Conservation (phyloP, 1,140 invertebrate genomes). For the Yoshiicerus persimilis region DNA sequence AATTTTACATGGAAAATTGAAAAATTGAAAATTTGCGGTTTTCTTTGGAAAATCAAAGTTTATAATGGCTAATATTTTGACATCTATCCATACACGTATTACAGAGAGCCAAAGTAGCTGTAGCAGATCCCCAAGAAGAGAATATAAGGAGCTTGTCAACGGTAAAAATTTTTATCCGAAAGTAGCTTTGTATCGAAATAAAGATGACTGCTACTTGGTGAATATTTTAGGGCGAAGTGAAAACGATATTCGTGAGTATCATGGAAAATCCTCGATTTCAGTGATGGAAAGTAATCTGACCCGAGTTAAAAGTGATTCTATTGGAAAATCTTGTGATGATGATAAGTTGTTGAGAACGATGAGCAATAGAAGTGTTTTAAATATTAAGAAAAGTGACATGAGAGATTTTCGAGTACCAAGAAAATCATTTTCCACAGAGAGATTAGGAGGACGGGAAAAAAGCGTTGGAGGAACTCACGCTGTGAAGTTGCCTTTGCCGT, state of each 20-base stretch:
- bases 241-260: not conserved
- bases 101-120: not conserved
- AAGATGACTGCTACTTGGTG: not conserved
- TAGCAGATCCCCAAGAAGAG: not conserved
- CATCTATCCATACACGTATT: not conserved
- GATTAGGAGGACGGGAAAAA: not conserved
- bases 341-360: not conserved
- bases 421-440: not conserved
- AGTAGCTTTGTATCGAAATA: slow-evolving; percentile 18
- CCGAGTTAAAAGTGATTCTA: not conserved
- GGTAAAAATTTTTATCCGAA: slow-evolving; percentile 11
- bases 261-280: not conserved
- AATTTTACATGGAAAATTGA: not conserved
- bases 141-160: slow-evolving; percentile 10
- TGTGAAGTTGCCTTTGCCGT: slow-evolving; percentile 15
- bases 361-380: not conserved
- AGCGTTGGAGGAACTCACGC: slow-evolving; percentile 3
- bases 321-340: not conserved
- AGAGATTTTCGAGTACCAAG: not conserved
- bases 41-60: not conserved
- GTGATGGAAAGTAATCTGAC: not conserved
- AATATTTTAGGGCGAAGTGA: slow-evolving; percentile 4
- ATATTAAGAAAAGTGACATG: not conserved
- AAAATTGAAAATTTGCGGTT: not conserved
- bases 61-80: not conserved